phyloP scores from a whole-genome alignment of 1,140 invertebrate genomes.

The Acromyrmex echinatior region DNA sequence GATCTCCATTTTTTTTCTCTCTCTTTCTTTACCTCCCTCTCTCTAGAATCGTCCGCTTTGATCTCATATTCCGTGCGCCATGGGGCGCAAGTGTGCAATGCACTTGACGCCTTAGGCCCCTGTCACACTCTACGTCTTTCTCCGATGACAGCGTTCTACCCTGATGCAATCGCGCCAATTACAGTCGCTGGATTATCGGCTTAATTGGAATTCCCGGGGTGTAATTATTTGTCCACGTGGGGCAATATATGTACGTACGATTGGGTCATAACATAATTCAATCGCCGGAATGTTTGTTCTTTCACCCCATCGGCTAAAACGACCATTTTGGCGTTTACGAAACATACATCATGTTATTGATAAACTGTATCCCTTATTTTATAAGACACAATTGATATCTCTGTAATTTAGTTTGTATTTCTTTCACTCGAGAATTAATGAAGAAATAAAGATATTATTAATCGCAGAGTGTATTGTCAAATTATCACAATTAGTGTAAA shows the following conservation, averaged over 20 bases:
- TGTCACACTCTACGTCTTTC: slow-evolving; percentile 49
- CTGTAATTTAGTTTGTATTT: not conserved
- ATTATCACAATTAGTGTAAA: not conserved
- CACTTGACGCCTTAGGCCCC: slow-evolving; percentile 44
- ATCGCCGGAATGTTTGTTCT: slow-evolving; percentile 5
- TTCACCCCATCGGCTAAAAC: not conserved
- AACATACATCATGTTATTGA: not conserved
- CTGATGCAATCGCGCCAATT: slow-evolving; percentile 19
- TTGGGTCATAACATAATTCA: slow-evolving; percentile 24
- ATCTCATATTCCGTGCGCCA: slow-evolving; percentile 34
- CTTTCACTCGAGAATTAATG: not conserved
- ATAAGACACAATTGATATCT: not conserved
- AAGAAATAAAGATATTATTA: not conserved
- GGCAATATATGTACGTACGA: not conserved
- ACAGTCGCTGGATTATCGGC: slow-evolving; percentile 16
- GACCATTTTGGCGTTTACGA: slow-evolving; percentile 5
- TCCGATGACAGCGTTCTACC: slow-evolving; percentile 21
- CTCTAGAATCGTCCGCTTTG: slow-evolving; percentile 21
- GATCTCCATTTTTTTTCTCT: no score
- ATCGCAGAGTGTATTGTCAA: not conserved
- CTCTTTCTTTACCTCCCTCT: not conserved
- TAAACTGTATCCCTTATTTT: slow-evolving; percentile 10
- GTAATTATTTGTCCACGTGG: slow-evolving; percentile 26
- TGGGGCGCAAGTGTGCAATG: slow-evolving; percentile 41
- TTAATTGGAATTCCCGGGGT: slow-evolving; percentile 42